Base-by-base conservation (phyloP, 2,797 vertebrate species). In the Pagetopsis macropterus region DNA sequence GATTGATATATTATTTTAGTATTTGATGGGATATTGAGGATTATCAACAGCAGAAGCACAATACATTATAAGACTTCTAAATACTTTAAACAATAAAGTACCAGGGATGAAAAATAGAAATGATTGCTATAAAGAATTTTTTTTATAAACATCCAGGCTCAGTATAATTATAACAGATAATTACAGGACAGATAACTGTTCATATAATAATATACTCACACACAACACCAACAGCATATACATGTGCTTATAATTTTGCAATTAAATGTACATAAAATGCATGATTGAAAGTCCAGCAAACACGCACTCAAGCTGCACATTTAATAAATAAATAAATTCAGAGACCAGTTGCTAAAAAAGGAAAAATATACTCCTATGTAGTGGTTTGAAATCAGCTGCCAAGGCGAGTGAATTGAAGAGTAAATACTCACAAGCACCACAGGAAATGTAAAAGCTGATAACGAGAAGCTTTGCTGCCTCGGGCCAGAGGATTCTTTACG, bases 311-410 rank as follows among this genome's bases (percentile, higher is more conserved):
- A 82, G 54, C 27, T 60, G 50, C 44, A 78, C 64, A 19, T 69
- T 75, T 40, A 70, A 54, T 55, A 44, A 81, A 85, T 84, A 87
- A 84, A 84, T 78, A 84, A 41, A 9, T 67, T 81, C 57, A 74
- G 57, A 19, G 44, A 73, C 9, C 19, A 65, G 55, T 63, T 12
- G 56, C 10, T 5, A 60, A 9, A 45, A 54, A 69, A 5, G 71
- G 57, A 19, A 19, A 73, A 61, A 65, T 33, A 27, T 31, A 49
- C 27, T 65, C 15, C 16, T 60, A 49, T 41, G 49, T 23, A 60
- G 43, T 66, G n/a, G 40, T 75, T 48, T 76, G 46, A 19, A 71
- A 65, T 72, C 58, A 84, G 83, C 79, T 86, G 77, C 72, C 74
- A 46, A 49, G 17, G 63, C 68, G 33, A 49, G 31, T 65, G 67